Evolutionary conservation across 2,888 invertebrate genomes (phyloP).

Genomic region (Spisula subtruncata): DNA sequence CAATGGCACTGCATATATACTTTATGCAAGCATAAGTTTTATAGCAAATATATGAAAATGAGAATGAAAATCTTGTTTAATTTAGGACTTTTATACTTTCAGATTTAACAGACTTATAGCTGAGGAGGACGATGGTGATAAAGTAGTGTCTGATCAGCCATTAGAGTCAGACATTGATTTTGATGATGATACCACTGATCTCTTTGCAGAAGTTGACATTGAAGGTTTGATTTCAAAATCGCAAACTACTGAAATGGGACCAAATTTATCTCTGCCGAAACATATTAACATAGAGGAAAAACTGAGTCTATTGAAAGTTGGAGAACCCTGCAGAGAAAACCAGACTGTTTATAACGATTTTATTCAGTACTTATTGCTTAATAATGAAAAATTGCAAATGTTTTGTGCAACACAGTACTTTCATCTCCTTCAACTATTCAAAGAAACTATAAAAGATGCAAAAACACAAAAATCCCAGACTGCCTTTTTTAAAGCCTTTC

Average conservation of each 20-base stretch:
- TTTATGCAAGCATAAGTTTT: not conserved
- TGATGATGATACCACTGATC: conserved; percentile 34
- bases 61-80: not conserved
- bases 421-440: too few relatives aligned
- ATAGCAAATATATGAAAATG: conserved; percentile 1
- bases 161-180: conserved; percentile 33
- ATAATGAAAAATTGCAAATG: conserved; percentile 12
- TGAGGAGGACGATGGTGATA: not conserved
- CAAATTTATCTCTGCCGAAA: conserved; percentile 25
- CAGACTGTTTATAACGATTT: conserved; percentile 29
- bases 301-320: conserved; percentile 4
- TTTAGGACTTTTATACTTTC: conserved; percentile 32
- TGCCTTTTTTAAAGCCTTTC: conserved; percentile 31
- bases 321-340: conserved; percentile 25
- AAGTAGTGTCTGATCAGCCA: conserved; percentile 28
- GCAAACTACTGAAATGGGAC: not conserved
- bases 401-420: conserved; percentile 14
- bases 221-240: conserved; percentile 30
- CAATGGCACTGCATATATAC: conserved; percentile 25
- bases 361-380: conserved; percentile 6
- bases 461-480: not conserved
- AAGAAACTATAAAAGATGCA: too few relatives aligned
- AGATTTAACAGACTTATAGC: conserved; percentile 33
- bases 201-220: conserved; percentile 35
- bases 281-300: conserved; percentile 28